phyloP scores from a whole-genome alignment of 92 coral and sea anemone genomes.

The Siderastrea siderea region DNA sequence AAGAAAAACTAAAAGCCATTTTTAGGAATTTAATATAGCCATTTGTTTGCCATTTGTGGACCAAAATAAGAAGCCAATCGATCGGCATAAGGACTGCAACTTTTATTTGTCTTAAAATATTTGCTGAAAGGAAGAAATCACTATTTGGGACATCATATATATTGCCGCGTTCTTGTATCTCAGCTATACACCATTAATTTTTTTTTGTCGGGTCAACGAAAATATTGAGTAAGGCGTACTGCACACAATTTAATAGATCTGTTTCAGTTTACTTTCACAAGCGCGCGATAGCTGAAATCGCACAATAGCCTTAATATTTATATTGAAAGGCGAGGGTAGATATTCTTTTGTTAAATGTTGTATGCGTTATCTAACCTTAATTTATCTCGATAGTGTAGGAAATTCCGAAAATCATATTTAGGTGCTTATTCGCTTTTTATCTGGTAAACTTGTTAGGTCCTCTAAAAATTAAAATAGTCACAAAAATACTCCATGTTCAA shows the following conservation, averaged over 20 bases:
- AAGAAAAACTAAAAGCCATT: background rate
- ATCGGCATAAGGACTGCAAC: background rate
- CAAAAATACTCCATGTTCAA: background rate
- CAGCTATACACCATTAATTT: background rate
- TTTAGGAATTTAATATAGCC: background rate
- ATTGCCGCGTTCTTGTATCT: background rate
- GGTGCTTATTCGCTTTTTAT: background rate
- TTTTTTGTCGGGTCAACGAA: background rate
- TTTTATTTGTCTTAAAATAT: background rate
- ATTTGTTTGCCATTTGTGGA: background rate
- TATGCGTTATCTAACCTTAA: background rate
- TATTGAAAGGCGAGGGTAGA: background rate
- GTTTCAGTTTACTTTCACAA: conserved; percentile 8
- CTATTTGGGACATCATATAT: background rate
- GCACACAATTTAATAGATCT: conserved; percentile 3
- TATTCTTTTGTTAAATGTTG: background rate
- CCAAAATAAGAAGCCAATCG: background rate
- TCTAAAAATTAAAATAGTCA: too few relatives aligned
- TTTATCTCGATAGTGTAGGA: background rate
- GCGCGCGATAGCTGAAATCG: background rate
- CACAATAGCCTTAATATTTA: background rate
- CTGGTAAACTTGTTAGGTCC: background rate
- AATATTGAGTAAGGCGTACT: background rate
- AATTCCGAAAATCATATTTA: background rate
- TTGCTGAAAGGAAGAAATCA: background rate